A percentile compares a stretch with the other conserved stretches of the same genome.
These are phyloP conservation scores for Rhamphomyia laevipes DNA, from an alignment of 2,888 invertebrate genomes.

Conservation along the genomic window DNA sequence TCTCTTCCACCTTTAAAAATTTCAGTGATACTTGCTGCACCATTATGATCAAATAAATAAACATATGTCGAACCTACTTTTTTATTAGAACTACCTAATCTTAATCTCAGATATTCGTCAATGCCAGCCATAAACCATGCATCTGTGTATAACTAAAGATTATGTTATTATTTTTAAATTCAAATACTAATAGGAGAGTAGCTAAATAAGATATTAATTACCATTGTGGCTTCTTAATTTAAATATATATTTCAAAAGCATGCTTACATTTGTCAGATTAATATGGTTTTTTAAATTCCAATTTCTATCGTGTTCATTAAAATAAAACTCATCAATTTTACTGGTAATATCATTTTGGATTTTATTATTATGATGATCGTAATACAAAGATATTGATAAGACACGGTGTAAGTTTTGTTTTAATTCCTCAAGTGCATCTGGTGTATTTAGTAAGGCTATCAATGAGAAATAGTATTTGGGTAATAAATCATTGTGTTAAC, in stretches of 20 bases:
- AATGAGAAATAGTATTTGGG: background rate
- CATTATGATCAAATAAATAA: constrained; percentile 55
- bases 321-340: constrained; percentile 45
- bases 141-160: constrained; percentile 54
- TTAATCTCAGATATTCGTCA: constrained; percentile 48
- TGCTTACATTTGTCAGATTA: constrained; percentile 47
- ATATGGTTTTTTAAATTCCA: constrained; percentile 39
- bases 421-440: constrained; percentile 42
- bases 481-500: background rate
- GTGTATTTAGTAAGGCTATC: constrained; percentile 33
- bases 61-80: constrained; percentile 46
- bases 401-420: constrained; percentile 43
- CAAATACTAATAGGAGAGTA: background rate
- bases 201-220: too few species aligned
- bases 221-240: too few species aligned
- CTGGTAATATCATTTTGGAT: constrained; percentile 38
- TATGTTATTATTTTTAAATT: background rate
- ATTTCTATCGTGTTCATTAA: constrained; percentile 35
- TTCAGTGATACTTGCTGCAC: constrained; percentile 55
- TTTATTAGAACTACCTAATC: constrained; percentile 35
- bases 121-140: constrained; percentile 56
- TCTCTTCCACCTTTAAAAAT: constrained; percentile 52
- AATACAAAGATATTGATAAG: constrained; percentile 50
- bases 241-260: too few species aligned
- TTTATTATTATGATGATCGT: constrained; percentile 43